phyloP scores from a whole-genome alignment of 2,888 invertebrate species.

The Tetragonisca angustula region DNA sequence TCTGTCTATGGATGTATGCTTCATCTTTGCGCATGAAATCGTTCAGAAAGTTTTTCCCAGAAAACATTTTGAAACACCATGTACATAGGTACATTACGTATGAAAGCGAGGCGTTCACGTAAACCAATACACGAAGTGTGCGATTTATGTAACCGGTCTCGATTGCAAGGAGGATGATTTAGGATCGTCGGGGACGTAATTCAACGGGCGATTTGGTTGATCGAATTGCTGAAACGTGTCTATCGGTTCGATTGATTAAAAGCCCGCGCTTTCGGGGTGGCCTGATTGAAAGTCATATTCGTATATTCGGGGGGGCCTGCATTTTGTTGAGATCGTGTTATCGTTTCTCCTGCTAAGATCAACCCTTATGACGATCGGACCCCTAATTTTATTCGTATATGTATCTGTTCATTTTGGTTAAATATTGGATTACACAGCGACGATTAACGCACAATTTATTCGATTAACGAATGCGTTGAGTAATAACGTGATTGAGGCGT shows the following conservation, averaged over 20 bases:
- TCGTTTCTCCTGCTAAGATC: slow-evolving; percentile 40
- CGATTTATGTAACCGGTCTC: slow-evolving; percentile 60
- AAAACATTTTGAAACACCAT: not conserved
- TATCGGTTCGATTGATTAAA: slow-evolving; percentile 79
- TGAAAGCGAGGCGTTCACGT: slow-evolving; percentile 4
- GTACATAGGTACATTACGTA: not conserved
- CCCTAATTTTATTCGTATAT: slow-evolving; percentile 60
- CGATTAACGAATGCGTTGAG: not conserved
- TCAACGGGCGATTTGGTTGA: slow-evolving; percentile 79
- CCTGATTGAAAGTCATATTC: slow-evolving; percentile 71
- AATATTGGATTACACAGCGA: slow-evolving; percentile 16
- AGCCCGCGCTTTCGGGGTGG: slow-evolving; percentile 64
- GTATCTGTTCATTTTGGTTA: slow-evolving; percentile 31
- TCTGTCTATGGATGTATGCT: no score
- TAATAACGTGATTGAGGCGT: not conserved
- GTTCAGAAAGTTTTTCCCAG: not conserved
- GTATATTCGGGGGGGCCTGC: slow-evolving; percentile 4
- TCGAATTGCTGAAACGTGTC: slow-evolving; percentile 69
- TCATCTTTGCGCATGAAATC: no score
- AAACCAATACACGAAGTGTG: slow-evolving; percentile 32
- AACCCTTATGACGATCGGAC: slow-evolving; percentile 25
- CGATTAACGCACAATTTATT: slow-evolving; percentile 28
- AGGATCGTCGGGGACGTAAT: slow-evolving; percentile 73
- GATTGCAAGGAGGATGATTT: slow-evolving; percentile 70
- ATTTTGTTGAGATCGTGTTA: slow-evolving; percentile 58